Percentiles rank a stretch among this genome's conserved stretches.
Conservation (phyloP, 2,113 vertebrate species). For the Pygathrix nemaeus region DNA sequence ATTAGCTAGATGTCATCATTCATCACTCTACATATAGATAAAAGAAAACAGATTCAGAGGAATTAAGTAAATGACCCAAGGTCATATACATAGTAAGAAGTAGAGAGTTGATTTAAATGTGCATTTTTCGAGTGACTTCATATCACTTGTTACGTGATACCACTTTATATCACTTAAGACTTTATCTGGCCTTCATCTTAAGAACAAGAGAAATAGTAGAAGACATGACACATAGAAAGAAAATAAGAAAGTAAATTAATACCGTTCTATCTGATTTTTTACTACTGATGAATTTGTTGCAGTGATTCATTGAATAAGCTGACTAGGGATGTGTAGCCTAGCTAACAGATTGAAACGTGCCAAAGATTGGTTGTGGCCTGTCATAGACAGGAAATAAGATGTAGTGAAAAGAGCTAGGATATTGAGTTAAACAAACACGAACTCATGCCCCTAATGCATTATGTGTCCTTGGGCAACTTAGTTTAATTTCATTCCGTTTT, state of each 20-base stretch:
- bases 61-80: not conserved
- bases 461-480: not conserved
- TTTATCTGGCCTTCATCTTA: not conserved
- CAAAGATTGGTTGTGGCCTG: not conserved
- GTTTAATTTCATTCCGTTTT: not conserved
- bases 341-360: not conserved
- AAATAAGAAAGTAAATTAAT: not conserved
- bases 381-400: not conserved
- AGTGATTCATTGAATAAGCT: not conserved
- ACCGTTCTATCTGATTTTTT: rapidly evolving
- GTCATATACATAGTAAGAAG: not conserved
- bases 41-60: not conserved
- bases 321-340: not conserved
- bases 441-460: not conserved
- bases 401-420: not conserved
- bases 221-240: not conserved
- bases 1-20: not conserved
- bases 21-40: not conserved
- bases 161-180: not conserved
- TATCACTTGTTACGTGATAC: not conserved
- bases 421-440: not conserved
- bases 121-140: not conserved
- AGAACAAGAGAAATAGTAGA: not conserved
- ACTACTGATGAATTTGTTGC: not conserved
- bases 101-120: not conserved